A percentile compares a stretch with the other conserved stretches of the same genome.
Conservation (phyloP, 2,113 vertebrate species). For the Uria lomvia region DNA sequence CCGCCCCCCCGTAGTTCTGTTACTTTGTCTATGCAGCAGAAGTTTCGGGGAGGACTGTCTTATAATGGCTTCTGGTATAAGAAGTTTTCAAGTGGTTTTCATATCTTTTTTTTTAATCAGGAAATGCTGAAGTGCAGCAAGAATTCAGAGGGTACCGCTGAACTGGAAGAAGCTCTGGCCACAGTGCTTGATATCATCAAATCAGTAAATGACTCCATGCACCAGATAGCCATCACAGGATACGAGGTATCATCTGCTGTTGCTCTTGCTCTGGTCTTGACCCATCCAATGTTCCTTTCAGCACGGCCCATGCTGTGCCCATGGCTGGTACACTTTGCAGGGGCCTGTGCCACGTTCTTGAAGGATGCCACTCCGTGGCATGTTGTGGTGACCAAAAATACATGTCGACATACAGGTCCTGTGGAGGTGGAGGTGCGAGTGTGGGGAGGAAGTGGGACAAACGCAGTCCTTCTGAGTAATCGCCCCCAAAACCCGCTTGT, state of each 20-base stretch:
- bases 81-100: background rate
- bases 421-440: background rate
- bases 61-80: background rate
- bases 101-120: constrained; percentile 46
- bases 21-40: background rate
- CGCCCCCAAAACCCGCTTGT: background rate
- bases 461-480: background rate
- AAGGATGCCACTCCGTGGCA: background rate
- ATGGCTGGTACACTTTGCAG: background rate
- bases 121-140: constrained; percentile 93
- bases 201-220: constrained; percentile 92
- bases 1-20: background rate
- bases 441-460: background rate
- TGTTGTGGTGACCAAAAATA: background rate
- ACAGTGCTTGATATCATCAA: constrained; percentile 89
- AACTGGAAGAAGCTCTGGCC: constrained; percentile 87
- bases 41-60: background rate
- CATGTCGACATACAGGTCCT: background rate
- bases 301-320: background rate
- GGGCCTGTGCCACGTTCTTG: background rate
- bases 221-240: constrained; percentile 92
- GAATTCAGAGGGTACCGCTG: constrained; percentile 81
- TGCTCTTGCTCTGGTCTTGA: background rate
- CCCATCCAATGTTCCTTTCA: background rate
- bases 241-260: constrained; percentile 76